Evolutionary conservation across 2,888 invertebrate genomes (phyloP).

Genomic region (Spatulosminthurus flaviceps): DNA sequence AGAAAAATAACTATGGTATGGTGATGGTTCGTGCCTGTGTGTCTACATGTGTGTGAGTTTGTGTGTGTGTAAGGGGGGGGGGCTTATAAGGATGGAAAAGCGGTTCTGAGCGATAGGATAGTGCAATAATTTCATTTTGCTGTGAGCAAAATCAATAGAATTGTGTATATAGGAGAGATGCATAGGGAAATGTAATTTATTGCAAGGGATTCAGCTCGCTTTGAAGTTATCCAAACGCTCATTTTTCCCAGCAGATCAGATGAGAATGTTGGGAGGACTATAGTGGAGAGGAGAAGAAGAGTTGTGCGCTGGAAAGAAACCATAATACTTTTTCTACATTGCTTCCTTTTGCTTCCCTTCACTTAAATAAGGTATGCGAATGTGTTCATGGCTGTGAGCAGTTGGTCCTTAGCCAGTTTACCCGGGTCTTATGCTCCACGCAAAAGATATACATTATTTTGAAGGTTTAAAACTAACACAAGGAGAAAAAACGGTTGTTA

Average conservation of each 20-base stretch:
- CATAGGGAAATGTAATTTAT: slow-evolving; percentile 61
- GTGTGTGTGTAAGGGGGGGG: background rate
- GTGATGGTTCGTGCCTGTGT: too few relatives aligned
- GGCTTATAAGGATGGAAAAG: slow-evolving; percentile 10
- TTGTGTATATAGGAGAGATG: slow-evolving; percentile 44
- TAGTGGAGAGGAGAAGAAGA: background rate
- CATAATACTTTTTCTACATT: slow-evolving; percentile 33
- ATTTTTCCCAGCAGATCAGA: slow-evolving; percentile 58
- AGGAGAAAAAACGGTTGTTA: slow-evolving; percentile 26
- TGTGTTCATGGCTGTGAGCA: slow-evolving; percentile 19
- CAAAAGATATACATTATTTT: slow-evolving; percentile 29
- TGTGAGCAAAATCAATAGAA: slow-evolving; percentile 61
- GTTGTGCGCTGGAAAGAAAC: slow-evolving; percentile 26
- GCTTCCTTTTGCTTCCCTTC: slow-evolving; percentile 9
- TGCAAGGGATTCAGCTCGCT: slow-evolving; percentile 62
- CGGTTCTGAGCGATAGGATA: slow-evolving; percentile 30
- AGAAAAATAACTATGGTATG: background rate
- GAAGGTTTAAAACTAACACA: slow-evolving; percentile 25
- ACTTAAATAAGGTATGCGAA: slow-evolving; percentile 29
- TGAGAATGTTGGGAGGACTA: slow-evolving; percentile 33
- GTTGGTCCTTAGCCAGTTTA: slow-evolving; percentile 26
- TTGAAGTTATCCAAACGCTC: slow-evolving; percentile 63
- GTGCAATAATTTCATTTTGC: slow-evolving; percentile 63
- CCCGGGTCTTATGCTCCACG: slow-evolving; percentile 15
- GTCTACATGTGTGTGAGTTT: background rate